Conservation (phyloP, 2,797 vertebrate species). For the Myotis myotis region DNA sequence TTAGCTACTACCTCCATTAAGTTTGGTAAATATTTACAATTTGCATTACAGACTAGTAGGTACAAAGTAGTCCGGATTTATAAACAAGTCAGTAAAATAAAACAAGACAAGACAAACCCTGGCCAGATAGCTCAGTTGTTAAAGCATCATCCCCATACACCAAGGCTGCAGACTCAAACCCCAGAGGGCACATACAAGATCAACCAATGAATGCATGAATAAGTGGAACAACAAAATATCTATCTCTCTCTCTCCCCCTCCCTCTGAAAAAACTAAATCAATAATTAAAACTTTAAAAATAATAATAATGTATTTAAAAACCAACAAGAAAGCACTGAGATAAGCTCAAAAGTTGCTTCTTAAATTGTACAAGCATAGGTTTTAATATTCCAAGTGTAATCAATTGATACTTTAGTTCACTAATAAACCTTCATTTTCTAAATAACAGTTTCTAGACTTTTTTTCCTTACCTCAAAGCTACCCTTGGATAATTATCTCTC, state of each 20-base stretch:
- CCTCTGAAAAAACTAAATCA: background rate
- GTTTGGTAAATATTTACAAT: constrained; percentile 36
- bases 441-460: background rate
- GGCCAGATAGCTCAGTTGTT: no score
- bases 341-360: background rate
- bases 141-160: no score
- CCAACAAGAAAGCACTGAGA: background rate
- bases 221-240: background rate
- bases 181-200: no score
- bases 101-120: background rate
- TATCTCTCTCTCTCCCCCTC: background rate
- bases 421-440: background rate
- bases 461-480: background rate
- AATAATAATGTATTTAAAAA: background rate
- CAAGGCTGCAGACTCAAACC: no score
- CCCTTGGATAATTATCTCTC: background rate
- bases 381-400: constrained; percentile 18
- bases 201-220: no score
- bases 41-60: background rate
- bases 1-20: background rate
- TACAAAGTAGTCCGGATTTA: background rate
- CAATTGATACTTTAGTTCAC: background rate
- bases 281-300: background rate
- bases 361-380: constrained; percentile 5
- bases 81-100: constrained; percentile 34